Conservation (phyloP, 1,140 invertebrate species). For the Saxidomus purpurata region DNA sequence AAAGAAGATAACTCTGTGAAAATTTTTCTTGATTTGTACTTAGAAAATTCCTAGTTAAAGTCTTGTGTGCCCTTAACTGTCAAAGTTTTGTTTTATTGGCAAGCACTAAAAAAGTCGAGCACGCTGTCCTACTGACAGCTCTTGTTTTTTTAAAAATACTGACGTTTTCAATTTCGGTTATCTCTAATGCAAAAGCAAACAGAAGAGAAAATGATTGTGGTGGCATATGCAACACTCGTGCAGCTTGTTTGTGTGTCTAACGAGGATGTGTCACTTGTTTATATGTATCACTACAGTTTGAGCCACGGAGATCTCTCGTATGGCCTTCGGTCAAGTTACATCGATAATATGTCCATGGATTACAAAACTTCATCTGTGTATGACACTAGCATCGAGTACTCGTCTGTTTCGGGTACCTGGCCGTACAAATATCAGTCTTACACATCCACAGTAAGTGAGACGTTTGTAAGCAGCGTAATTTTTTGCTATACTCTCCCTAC, state of each 20-base stretch:
- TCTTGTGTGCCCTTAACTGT: too few species aligned
- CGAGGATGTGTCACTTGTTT: slow-evolving; percentile 41
- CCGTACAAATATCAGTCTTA: slow-evolving; percentile 63
- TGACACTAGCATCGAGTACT: slow-evolving; percentile 61
- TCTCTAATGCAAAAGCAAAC: too few species aligned
- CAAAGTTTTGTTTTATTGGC: too few species aligned
- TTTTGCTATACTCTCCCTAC: slow-evolving; percentile 36
- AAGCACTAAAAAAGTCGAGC: too few species aligned
- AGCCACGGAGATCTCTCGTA: slow-evolving; percentile 45
- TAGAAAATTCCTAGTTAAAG: too few species aligned
- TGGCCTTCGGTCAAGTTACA: slow-evolving; percentile 41
- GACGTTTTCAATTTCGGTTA: too few species aligned
- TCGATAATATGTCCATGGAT: slow-evolving; percentile 61
- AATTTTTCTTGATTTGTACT: too few species aligned
- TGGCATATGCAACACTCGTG: neutral
- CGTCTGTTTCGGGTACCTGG: slow-evolving; percentile 55
- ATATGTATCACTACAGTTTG: slow-evolving; percentile 62
- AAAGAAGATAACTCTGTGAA: too few species aligned
- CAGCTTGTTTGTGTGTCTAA: slow-evolving; percentile 30
- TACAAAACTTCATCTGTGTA: slow-evolving; percentile 62
- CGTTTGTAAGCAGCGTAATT: neutral
- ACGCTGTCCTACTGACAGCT: too few species aligned
- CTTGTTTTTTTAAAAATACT: too few species aligned
- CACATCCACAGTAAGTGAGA: slow-evolving; percentile 56
- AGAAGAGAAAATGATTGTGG: neutral